Evolutionary conservation across 2,113 vertebrate genomes (phyloP).

Genomic region (Stercorarius parasiticus): DNA sequence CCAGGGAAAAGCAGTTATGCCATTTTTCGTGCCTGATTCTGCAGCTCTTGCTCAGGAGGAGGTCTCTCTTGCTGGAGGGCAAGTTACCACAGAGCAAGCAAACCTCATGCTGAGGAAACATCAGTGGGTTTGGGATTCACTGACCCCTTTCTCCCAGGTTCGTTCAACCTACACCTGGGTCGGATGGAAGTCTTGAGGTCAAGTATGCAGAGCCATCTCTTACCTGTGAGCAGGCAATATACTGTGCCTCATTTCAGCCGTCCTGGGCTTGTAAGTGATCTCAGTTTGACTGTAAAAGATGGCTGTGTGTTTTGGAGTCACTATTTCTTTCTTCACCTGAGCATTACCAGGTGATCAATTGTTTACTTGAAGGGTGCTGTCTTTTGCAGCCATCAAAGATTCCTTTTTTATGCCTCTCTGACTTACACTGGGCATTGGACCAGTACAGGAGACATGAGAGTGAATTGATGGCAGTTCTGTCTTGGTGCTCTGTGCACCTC

Average conservation of each 20-base stretch:
- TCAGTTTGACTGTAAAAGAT: neutral
- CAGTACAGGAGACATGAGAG: neutral
- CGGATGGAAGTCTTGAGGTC: neutral
- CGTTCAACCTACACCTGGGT: neutral
- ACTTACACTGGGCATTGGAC: neutral
- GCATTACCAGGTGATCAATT: neutral
- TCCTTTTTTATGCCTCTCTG: neutral
- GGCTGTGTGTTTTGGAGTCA: neutral
- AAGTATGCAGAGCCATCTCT: neutral
- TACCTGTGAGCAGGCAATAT: neutral
- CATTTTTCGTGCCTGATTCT: neutral
- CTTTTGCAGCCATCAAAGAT: neutral
- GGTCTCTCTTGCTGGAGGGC: neutral
- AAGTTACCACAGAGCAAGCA: neutral
- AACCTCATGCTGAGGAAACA: neutral
- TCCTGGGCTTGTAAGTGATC: neutral
- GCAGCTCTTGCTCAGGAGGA: neutral
- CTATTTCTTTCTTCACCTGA: neutral
- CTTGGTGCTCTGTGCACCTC: neutral
- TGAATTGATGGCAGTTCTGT: neutral
- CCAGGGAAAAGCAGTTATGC: conserved; percentile 23
- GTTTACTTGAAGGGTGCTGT: neutral
- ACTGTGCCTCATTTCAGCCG: neutral
- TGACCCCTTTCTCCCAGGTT: neutral
- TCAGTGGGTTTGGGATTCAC: neutral